Conservation (phyloP, 1,140 invertebrate species). For the Hycleus phaleratus region DNA sequence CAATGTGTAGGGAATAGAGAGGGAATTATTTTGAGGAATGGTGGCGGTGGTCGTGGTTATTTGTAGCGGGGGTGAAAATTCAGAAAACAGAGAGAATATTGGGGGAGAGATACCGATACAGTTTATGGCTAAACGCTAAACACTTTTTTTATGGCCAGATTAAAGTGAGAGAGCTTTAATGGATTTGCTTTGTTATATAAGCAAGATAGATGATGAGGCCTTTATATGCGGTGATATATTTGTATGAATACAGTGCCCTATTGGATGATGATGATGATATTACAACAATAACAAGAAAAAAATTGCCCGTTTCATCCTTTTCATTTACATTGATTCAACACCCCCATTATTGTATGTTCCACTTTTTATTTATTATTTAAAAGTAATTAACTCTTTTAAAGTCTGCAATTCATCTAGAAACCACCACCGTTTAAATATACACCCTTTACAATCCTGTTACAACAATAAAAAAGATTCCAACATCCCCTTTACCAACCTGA, state of each 20-base stretch:
- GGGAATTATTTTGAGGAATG: not conserved
- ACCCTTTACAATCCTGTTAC: too few relatives aligned
- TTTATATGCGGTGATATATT: slow-evolving; percentile 24
- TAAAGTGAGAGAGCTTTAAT: slow-evolving; percentile 38
- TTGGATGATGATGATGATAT: slow-evolving; percentile 13
- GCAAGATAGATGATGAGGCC: slow-evolving; percentile 29
- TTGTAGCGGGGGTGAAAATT: not conserved
- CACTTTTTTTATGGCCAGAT: slow-evolving; percentile 38
- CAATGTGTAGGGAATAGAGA: not conserved
- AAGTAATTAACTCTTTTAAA: slow-evolving; percentile 16
- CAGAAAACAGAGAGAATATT: too few relatives aligned
- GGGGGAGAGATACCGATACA: slow-evolving; percentile 32
- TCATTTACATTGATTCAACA: slow-evolving; percentile 14
- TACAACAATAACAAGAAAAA: not conserved
- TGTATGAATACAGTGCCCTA: slow-evolving; percentile 14
- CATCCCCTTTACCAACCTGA: too few relatives aligned
- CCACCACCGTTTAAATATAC: too few relatives aligned
- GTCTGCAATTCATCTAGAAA: too few relatives aligned
- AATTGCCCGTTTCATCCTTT: slow-evolving; percentile 18
- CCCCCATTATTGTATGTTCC: not conserved
- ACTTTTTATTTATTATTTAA: slow-evolving; percentile 23
- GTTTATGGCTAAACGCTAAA: slow-evolving; percentile 41
- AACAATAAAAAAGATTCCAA: too few relatives aligned
- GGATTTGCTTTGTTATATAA: slow-evolving; percentile 36
- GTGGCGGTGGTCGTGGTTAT: not conserved